phyloP scores from a whole-genome alignment of 2,888 invertebrate genomes.

The Dexiosoma caninum region DNA sequence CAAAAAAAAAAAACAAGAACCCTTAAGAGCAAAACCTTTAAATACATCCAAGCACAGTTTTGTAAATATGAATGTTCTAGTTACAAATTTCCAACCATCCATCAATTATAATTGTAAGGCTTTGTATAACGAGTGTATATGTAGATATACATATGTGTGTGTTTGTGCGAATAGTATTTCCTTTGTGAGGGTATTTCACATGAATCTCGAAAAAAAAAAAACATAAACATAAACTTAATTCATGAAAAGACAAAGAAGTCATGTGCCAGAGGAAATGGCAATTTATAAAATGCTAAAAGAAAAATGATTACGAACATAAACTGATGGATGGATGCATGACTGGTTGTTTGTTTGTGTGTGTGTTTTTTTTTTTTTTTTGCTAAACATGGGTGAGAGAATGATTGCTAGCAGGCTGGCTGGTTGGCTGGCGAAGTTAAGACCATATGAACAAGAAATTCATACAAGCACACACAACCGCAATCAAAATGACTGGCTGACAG shows the following conservation, averaged over 20 bases:
- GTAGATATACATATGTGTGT: not conserved
- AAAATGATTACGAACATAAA: slow-evolving; percentile 59
- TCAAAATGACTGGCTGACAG: slow-evolving; percentile 54
- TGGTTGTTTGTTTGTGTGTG: slow-evolving; percentile 37
- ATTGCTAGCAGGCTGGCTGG: too few species aligned
- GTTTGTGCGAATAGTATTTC: too few species aligned
- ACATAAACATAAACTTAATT: slow-evolving; percentile 37
- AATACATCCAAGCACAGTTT: slow-evolving; percentile 11
- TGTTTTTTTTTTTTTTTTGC: slow-evolving; percentile 11
- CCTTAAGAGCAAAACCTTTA: slow-evolving; percentile 6
- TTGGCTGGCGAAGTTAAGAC: slow-evolving; percentile 21
- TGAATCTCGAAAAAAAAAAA: slow-evolving; percentile 32
- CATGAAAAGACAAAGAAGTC: slow-evolving; percentile 56
- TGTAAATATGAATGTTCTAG: slow-evolving; percentile 47
- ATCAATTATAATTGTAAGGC: slow-evolving; percentile 50
- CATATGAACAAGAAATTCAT: slow-evolving; percentile 33
- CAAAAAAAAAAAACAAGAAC: too few species aligned
- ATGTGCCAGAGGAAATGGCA: slow-evolving; percentile 70
- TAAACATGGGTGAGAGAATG: slow-evolving; percentile 55
- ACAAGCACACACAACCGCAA: slow-evolving; percentile 41
- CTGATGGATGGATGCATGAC: slow-evolving; percentile 42
- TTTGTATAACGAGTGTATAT: not conserved
- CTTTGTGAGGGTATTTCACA: slow-evolving; percentile 14
- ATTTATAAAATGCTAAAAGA: slow-evolving; percentile 70
- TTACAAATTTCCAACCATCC: slow-evolving; percentile 55